Evolutionary conservation across 2,888 invertebrate species (phyloP), one percentile per base, ranked within the genome.

Genomic region (Nycteola revayana): DNA sequence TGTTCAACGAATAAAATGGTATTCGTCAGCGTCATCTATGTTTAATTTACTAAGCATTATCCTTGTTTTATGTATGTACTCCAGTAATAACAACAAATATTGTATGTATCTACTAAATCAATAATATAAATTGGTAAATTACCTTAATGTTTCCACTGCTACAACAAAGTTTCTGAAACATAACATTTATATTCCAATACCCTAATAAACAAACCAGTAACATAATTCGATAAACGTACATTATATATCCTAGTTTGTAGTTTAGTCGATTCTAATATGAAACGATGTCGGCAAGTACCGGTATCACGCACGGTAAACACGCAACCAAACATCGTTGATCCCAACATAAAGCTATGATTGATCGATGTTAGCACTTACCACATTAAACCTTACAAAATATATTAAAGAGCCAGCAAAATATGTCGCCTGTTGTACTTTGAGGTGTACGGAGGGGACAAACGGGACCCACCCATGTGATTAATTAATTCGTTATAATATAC

Each of bases 311-410:
- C 62, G 55, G 61, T 47, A 59, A 63, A 65, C 81, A 81, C 80
- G 79, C 80, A 64, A 80, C 63, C 53, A 60, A 66, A 62, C 64
- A 67, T 47, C 59, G 70, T 62, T 73, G 70, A 74, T 76, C 69
- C 69, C 61, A 58, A 68, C 69, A 75, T 77, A 75, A 73, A 66
- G 66, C 69, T 52, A 72, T 80, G 81, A 82, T 82, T 76, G 79
- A 82, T 82, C 66, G 75, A 63, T 66, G 67, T 77, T 77, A 67
- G 67, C 75, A 76, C 75, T 80, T 72, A 76, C 64, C 69, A 66
- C 69, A 70, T 75, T 75, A 69, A 57, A 59, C 48, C 51, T 35
- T 54, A 45, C 63, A 59, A 59, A 63, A 62, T 61, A 50, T 64
- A 62, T 61, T 61, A 67, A 60, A 61, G 53, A 42, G 33, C 42